A percentile compares a stretch with the other conserved stretches of the same genome.
phyloP scores from a whole-genome alignment of 2,888 invertebrate species.

The Lasioglossum lativentre region DNA sequence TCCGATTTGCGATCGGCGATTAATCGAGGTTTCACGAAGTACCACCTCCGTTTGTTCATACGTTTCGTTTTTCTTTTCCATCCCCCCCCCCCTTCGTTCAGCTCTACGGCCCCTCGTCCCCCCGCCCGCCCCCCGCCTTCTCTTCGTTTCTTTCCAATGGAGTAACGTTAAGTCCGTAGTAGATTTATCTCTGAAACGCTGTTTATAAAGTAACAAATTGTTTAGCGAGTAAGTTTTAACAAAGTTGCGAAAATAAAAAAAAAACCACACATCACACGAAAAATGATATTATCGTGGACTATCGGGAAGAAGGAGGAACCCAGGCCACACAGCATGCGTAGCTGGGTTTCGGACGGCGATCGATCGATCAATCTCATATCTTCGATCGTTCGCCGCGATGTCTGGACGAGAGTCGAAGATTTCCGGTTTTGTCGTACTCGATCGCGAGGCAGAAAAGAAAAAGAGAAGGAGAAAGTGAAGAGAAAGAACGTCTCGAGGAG shows the following conservation, averaged over 20 bases:
- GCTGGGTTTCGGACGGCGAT: neutral
- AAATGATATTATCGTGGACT: constrained; percentile 26
- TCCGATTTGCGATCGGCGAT: constrained; percentile 30
- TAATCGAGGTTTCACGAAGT: constrained; percentile 24
- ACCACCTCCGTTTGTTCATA: constrained; percentile 46
- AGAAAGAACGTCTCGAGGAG: neutral
- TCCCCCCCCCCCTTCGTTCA: neutral
- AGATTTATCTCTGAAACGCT: constrained; percentile 64
- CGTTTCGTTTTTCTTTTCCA: constrained; percentile 24
- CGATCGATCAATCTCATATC: neutral
- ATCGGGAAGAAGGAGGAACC: constrained; percentile 22
- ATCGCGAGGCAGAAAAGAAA: constrained; percentile 32
- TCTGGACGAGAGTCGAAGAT: constrained; percentile 5
- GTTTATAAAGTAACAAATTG: constrained; percentile 70
- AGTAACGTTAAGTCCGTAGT: constrained; percentile 57
- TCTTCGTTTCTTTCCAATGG: constrained; percentile 26
- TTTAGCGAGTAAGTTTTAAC: constrained; percentile 69
- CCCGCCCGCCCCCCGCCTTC: neutral
- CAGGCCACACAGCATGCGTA: neutral
- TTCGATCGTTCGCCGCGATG: constrained; percentile 2
- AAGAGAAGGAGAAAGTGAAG: neutral
- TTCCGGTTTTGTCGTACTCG: constrained; percentile 12
- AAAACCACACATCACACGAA: constrained; percentile 52
- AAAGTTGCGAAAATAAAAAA: constrained; percentile 38
- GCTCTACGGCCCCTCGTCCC: neutral